Evolutionary conservation across 2,113 vertebrate species (phyloP).

Genomic region (Montifringilla adamsi): DNA sequence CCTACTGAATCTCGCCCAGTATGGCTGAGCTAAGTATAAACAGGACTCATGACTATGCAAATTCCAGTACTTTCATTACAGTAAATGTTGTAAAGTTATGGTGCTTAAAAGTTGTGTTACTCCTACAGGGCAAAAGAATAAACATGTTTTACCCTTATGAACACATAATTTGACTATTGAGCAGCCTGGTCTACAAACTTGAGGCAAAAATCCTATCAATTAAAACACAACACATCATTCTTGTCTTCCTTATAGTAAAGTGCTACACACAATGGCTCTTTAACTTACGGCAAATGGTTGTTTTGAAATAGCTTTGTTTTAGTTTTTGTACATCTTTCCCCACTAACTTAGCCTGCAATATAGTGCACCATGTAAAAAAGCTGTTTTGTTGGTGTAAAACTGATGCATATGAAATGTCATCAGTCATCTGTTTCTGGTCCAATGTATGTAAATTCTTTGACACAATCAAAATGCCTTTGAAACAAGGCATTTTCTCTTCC

Average conservation of each 20-base stretch:
- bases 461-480: too few species aligned
- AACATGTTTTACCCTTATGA: neutral
- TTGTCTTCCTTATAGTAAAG: neutral
- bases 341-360: neutral
- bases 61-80: neutral
- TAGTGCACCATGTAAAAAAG: neutral
- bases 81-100: neutral
- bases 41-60: neutral
- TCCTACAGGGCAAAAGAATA: neutral
- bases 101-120: neutral
- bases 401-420: neutral
- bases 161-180: neutral
- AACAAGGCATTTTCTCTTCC: neutral
- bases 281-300: neutral
- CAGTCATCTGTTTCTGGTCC: neutral
- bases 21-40: neutral
- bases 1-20: neutral
- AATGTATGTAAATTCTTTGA: neutral
- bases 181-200: neutral
- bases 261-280: neutral
- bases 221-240: neutral
- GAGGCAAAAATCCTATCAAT: neutral
- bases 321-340: neutral
- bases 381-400: neutral
- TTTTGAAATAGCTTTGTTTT: neutral